phyloP scores from a whole-genome alignment of 2,113 vertebrate species.

The Pristiophorus japonicus region DNA sequence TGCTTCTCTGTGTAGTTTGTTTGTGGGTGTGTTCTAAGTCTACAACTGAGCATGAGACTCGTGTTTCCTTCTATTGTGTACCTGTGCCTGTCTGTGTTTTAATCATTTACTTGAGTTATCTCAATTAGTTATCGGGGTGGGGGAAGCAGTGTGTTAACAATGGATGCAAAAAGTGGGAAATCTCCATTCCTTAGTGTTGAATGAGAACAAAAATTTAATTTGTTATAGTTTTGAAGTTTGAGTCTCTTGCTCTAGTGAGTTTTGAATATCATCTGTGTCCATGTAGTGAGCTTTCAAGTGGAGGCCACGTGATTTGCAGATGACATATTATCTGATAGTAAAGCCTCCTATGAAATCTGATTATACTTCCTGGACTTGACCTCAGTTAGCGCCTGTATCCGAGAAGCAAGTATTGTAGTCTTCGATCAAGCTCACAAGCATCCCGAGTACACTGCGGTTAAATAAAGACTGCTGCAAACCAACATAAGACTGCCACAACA shows the following conservation, averaged over 20 bases:
- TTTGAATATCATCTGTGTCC: background rate
- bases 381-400: background rate
- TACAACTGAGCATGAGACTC: background rate
- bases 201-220: background rate
- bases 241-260: background rate
- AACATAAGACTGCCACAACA: background rate
- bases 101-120: background rate
- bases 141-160: background rate
- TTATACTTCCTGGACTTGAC: background rate
- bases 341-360: background rate
- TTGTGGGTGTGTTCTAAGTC: background rate
- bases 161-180: background rate
- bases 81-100: background rate
- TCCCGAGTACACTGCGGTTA: background rate
- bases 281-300: background rate
- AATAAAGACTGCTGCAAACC: background rate
- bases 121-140: background rate
- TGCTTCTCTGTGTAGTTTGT: background rate
- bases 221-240: background rate
- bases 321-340: background rate
- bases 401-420: background rate
- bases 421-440: background rate
- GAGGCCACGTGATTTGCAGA: background rate
- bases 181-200: background rate
- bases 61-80: background rate